A percentile compares a stretch with the other conserved stretches of the same genome.
Conservation (phyloP, 2,888 invertebrate genomes). For the Patella pellucida region DNA sequence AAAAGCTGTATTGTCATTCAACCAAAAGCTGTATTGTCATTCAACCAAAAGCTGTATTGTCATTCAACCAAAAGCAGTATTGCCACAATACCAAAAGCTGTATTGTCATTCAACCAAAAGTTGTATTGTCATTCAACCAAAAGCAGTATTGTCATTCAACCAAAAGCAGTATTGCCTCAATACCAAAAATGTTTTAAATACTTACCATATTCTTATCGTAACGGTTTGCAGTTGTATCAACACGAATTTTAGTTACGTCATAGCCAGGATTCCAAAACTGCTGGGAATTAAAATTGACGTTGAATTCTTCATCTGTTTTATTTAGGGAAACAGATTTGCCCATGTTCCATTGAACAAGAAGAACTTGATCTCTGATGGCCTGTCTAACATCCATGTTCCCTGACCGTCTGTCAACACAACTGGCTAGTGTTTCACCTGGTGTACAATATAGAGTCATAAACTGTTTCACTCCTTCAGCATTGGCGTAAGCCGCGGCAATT, state of each 20-base stretch:
- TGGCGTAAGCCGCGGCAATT: constrained; percentile 62
- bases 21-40: too few relatives aligned
- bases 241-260: constrained; percentile 31
- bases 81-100: too few relatives aligned
- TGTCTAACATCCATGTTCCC: constrained; percentile 13
- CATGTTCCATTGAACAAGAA: neutral
- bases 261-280: constrained; percentile 53
- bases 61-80: too few relatives aligned
- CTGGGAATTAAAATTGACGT: constrained; percentile 42
- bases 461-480: constrained; percentile 54
- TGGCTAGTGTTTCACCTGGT: constrained; percentile 28
- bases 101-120: too few relatives aligned
- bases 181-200: too few relatives aligned
- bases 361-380: neutral
- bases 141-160: too few relatives aligned
- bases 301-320: constrained; percentile 32
- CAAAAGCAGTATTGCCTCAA: too few relatives aligned
- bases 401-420: constrained; percentile 25
- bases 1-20: too few relatives aligned
- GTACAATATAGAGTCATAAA: constrained; percentile 30
- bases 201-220: too few relatives aligned
- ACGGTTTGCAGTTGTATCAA: too few relatives aligned
- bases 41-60: too few relatives aligned
- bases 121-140: too few relatives aligned
- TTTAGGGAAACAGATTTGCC: neutral